phyloP scores from a whole-genome alignment of 2,797 vertebrate species.

The Enteromius thamalakanensis region DNA sequence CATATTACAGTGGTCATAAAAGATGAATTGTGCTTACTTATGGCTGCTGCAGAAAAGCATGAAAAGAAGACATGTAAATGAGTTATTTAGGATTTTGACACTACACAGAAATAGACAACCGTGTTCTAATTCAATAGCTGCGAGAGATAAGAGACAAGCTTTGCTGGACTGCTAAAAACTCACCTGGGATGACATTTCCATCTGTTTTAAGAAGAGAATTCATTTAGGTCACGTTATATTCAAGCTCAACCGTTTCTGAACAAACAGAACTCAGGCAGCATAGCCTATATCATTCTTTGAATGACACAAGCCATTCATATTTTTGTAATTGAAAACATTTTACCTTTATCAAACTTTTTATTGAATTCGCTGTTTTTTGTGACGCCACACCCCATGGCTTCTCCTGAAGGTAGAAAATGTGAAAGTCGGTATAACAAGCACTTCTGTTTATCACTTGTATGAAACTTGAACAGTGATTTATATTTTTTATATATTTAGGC shows the following conservation, averaged over 20 bases:
- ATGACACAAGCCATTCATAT: not conserved
- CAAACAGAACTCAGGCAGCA: not conserved
- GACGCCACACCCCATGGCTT: conserved; percentile 82
- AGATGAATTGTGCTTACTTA: conserved; percentile 43
- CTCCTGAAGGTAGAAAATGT: conserved; percentile 58
- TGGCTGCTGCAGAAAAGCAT: conserved; percentile 42
- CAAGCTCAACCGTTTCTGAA: not conserved
- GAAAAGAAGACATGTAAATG: not conserved
- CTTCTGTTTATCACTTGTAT: not conserved
- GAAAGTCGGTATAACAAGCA: conserved; percentile 31
- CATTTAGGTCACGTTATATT: not conserved
- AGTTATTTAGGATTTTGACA: conserved; percentile 1
- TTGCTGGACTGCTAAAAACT: conserved; percentile 15
- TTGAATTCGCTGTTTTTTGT: conserved; percentile 74
- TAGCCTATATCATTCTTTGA: not conserved
- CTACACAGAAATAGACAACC: not conserved
- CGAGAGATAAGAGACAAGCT: not conserved
- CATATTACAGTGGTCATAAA: conserved; percentile 1
- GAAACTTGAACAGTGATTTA: not conserved
- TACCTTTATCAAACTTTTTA: conserved; percentile 75
- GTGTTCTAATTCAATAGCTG: not conserved
- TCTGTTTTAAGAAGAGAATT: conserved; percentile 14
- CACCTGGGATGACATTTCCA: conserved; percentile 42
- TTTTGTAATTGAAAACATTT: not conserved
- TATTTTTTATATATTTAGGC: not conserved